Evolutionary conservation across 2,113 vertebrate genomes (phyloP).

Genomic region (Phylloscopus trochiloides): DNA sequence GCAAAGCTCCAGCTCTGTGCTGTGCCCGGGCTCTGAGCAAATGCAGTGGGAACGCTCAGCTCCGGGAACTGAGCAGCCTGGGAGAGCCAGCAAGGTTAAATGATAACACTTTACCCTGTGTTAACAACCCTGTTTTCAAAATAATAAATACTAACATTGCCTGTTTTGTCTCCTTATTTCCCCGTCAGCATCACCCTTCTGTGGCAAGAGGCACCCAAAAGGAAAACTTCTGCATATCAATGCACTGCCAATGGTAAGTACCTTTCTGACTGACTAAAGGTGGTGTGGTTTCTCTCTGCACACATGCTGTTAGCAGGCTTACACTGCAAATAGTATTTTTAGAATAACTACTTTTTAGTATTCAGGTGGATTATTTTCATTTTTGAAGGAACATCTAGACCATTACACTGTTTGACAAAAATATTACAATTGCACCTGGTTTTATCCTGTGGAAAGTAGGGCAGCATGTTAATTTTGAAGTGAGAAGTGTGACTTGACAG

Average conservation of each 20-base stretch:
- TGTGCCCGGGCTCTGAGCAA: not conserved
- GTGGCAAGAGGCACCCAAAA: conserved; percentile 64
- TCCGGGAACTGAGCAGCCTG: not conserved
- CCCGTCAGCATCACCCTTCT: conserved; percentile 57
- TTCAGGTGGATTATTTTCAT: not conserved
- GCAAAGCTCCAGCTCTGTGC: not conserved
- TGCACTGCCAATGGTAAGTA: conserved; percentile 83
- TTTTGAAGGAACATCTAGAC: not conserved
- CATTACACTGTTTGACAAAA: not conserved
- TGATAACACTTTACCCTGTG: not conserved
- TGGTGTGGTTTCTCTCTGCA: not conserved
- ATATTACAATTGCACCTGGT: not conserved
- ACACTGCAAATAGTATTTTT: not conserved
- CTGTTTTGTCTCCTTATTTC: conserved; percentile 36
- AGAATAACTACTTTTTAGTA: not conserved
- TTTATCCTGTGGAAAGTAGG: not conserved
- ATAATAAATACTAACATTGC: not conserved
- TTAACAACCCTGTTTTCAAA: not conserved
- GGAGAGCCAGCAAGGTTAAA: not conserved
- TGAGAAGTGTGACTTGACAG: not conserved
- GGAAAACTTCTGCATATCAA: conserved; percentile 75
- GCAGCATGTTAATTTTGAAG: not conserved
- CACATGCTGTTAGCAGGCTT: not conserved
- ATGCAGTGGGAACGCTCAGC: not conserved
- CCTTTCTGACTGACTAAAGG: not conserved